phyloP scores from a whole-genome alignment of 1,140 invertebrate genomes.

The Psilanteris sp. region DNA sequence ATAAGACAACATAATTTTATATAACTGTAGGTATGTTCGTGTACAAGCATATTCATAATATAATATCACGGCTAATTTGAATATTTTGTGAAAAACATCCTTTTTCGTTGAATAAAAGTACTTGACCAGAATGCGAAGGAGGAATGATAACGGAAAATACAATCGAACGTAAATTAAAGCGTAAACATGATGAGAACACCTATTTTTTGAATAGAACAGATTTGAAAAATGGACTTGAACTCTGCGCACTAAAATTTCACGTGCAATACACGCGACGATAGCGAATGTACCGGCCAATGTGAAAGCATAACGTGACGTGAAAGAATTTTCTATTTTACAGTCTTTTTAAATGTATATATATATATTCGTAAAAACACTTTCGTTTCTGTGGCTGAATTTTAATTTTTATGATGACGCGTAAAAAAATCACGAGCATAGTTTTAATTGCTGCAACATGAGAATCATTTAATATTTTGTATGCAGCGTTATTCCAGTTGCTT shows the following conservation, averaged over 20 bases:
- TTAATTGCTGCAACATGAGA: conserved; percentile 25
- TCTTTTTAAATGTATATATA: conserved; percentile 26
- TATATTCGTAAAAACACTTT: conserved; percentile 56
- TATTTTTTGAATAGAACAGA: not conserved
- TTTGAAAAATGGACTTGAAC: conserved; percentile 32
- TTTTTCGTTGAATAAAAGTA: no score
- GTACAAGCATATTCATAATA: not conserved
- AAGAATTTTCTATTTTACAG: conserved; percentile 63
- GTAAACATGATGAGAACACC: no score
- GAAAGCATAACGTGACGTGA: conserved; percentile 63
- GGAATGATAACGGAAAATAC: not conserved
- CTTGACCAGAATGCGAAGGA: no score
- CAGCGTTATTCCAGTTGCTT: no score
- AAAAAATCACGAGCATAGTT: conserved; percentile 4
- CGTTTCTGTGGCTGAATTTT: conserved; percentile 45
- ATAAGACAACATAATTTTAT: conserved; percentile 10
- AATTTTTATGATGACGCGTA: conserved; percentile 36
- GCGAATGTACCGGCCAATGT: conserved; percentile 59
- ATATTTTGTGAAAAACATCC: no score
- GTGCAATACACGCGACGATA: conserved; percentile 54
- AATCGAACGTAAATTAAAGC: no score
- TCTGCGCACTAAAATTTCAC: conserved; percentile 26
- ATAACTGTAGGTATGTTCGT: not conserved
- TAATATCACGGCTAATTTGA: not conserved
- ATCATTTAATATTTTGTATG: no score